A percentile compares a stretch with the other conserved stretches of the same genome.
Evolutionary conservation across 2,888 invertebrate genomes (phyloP).

Genomic region (Pseudoips prasinana): DNA sequence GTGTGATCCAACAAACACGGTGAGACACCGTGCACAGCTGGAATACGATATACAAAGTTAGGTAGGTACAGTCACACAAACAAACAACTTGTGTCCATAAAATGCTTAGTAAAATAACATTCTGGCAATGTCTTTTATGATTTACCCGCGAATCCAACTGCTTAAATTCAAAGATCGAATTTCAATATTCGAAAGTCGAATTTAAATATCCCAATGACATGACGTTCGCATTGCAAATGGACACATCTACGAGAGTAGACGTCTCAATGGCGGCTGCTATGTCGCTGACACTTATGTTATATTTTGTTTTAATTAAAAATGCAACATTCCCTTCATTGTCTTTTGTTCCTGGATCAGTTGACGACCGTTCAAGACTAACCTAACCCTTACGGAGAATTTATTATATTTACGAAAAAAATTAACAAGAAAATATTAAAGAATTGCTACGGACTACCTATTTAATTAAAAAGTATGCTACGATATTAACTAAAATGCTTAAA

Average conservation of each 20-base stretch:
- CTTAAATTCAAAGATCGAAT: conserved; percentile 43
- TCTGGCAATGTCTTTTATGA: conserved; percentile 67
- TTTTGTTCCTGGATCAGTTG: conserved; percentile 72
- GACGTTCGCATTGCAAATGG: conserved; percentile 27
- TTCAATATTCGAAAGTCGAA: conserved; percentile 34
- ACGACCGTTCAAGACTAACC: conserved; percentile 69
- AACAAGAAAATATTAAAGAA: conserved; percentile 76
- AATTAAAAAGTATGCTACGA: conserved; percentile 74
- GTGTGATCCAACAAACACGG: conserved; percentile 24
- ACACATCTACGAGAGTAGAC: conserved; percentile 17
- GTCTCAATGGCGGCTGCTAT: conserved; percentile 27
- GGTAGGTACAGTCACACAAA: conserved; percentile 61
- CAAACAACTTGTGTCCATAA: conserved; percentile 62
- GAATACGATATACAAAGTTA: conserved; percentile 47
- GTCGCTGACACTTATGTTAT: conserved; percentile 43
- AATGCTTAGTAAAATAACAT: conserved; percentile 61
- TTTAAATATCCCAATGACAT: conserved; percentile 27
- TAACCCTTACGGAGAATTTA: conserved; percentile 71
- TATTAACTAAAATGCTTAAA: conserved; percentile 77
- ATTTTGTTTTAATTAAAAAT: conserved; percentile 57
- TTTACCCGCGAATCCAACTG: conserved; percentile 37
- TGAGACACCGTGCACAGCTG: conserved; percentile 30
- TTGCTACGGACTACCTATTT: conserved; percentile 76
- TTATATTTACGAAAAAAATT: conserved; percentile 73
- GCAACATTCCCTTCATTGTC: conserved; percentile 77